These are phyloP conservation scores for Homarus gammarus DNA, from an alignment of 2,888 invertebrate genomes.

Conservation along the genomic window DNA sequence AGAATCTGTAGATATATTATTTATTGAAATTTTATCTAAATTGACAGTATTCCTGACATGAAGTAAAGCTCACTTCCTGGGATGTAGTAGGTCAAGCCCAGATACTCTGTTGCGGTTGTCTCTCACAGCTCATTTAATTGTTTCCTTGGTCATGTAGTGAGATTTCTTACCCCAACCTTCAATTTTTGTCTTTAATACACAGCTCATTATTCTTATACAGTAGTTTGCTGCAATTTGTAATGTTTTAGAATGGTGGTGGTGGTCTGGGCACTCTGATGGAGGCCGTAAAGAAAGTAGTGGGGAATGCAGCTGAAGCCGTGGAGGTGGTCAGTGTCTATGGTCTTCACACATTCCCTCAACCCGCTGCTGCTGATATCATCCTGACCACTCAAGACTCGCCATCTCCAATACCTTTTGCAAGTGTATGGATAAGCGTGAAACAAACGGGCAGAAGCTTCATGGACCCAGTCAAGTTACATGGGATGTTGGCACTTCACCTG, in stretches of 20 bases:
- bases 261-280: constrained; percentile 36
- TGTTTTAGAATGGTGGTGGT: constrained; percentile 45
- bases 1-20: no score
- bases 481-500: constrained; percentile 52
- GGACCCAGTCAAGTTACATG: constrained; percentile 59
- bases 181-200: neutral
- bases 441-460: constrained; percentile 17
- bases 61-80: no score
- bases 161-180: neutral
- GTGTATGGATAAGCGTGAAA: neutral
- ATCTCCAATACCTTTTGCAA: neutral
- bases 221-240: neutral
- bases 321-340: constrained; percentile 65
- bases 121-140: no score
- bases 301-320: neutral
- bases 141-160: no score
- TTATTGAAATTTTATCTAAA: no score
- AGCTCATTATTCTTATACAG: neutral
- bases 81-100: neutral
- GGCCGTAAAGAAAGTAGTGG: constrained; percentile 29
- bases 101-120: neutral
- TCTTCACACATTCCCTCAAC: neutral
- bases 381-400: constrained; percentile 20
- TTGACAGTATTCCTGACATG: no score
- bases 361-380: neutral